A percentile compares a stretch with the other conserved stretches of the same genome.
Evolutionary conservation across 1,140 invertebrate species (phyloP).

Genomic region (Lordiphosa clarofinis): DNA sequence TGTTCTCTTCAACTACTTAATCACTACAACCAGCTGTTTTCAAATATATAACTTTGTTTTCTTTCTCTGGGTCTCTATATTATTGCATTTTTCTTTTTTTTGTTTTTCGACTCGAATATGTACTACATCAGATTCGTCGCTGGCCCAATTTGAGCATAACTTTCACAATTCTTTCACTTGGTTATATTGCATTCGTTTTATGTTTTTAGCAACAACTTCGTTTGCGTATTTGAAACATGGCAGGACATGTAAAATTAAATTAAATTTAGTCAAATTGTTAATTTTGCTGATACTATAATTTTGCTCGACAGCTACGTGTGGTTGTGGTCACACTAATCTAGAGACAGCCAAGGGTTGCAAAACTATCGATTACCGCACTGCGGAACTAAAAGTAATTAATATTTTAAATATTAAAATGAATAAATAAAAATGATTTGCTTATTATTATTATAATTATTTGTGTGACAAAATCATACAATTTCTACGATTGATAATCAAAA

Average conservation of each 20-base stretch:
- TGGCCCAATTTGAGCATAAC: constrained; percentile 16
- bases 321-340: too few species aligned
- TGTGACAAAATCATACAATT: too few species aligned
- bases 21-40: constrained; percentile 9
- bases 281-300: constrained; percentile 12
- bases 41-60: constrained; percentile 5
- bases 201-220: constrained; percentile 1
- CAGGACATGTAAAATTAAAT: not conserved
- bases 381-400: too few species aligned
- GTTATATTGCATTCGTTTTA: not conserved
- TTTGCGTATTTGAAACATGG: constrained; percentile 8
- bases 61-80: not conserved
- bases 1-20: constrained; percentile 5
- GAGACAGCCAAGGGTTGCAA: not conserved
- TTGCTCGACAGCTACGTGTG: not conserved
- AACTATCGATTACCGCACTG: too few species aligned
- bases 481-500: too few species aligned
- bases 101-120: constrained; percentile 1
- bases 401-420: too few species aligned
- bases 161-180: constrained; percentile 3
- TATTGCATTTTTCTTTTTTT: constrained; percentile 9
- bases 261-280: constrained; percentile 7
- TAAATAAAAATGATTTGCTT: too few species aligned
- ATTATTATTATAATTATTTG: too few species aligned
- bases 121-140: constrained; percentile 10